phyloP scores from a whole-genome alignment of 2,888 invertebrate genomes.

The Priocnemis perturbator region DNA sequence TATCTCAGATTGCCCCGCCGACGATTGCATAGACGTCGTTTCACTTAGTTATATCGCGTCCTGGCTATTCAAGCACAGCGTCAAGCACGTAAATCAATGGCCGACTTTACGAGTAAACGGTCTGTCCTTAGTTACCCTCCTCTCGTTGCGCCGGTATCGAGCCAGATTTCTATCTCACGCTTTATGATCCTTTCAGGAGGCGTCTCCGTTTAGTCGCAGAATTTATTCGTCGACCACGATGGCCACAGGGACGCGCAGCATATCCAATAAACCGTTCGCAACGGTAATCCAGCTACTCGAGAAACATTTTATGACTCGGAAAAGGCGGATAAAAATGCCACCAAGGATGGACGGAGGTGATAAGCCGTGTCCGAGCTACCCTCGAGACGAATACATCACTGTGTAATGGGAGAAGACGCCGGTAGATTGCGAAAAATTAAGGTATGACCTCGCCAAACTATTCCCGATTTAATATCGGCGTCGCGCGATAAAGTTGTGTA shows the following conservation, averaged over 20 bases:
- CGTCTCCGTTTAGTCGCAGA: conserved; percentile 32
- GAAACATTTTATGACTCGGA: conserved; percentile 45
- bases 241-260: background rate
- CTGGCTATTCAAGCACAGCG: background rate
- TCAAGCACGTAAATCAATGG: background rate
- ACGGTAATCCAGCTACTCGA: conserved; percentile 36
- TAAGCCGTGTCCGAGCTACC: conserved; percentile 3
- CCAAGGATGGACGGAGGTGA: conserved; percentile 22
- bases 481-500: background rate
- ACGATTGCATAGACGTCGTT: background rate
- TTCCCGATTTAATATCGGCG: background rate
- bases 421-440: background rate
- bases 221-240: conserved; percentile 38
- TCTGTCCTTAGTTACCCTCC: background rate
- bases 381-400: conserved; percentile 5
- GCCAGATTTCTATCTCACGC: conserved; percentile 32
- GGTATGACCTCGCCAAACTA: background rate
- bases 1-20: no score
- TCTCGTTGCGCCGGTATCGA: conserved; percentile 10
- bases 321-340: conserved; percentile 36
- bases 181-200: conserved; percentile 40
- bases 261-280: conserved; percentile 20
- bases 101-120: conserved; percentile 17
- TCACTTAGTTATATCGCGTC: conserved; percentile 1
- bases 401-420: background rate